Conservation (phyloP, 2,113 vertebrate species). For the Tylochromis polylepis region DNA sequence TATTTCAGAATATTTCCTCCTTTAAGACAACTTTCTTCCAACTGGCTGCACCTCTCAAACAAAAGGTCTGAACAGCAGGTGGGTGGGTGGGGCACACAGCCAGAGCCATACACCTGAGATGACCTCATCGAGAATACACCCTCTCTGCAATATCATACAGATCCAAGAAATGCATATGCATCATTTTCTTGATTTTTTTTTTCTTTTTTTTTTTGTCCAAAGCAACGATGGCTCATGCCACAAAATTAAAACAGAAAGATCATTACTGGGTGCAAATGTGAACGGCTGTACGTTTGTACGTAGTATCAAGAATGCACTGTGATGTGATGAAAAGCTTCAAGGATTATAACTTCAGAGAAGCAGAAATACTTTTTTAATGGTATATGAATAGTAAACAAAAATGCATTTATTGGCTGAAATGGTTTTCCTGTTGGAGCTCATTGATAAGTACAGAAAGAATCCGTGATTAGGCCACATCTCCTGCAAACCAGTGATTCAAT, state of each 20-base stretch:
- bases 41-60: background rate
- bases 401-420: background rate
- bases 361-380: background rate
- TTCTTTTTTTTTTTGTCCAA: background rate
- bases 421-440: background rate
- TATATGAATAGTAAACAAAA: background rate
- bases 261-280: background rate
- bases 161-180: background rate
- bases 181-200: background rate
- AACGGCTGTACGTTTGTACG: background rate
- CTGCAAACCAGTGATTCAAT: constrained; percentile 53
- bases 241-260: background rate
- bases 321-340: background rate
- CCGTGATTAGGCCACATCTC: background rate
- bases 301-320: background rate
- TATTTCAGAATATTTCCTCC: background rate
- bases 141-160: background rate
- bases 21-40: background rate
- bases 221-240: background rate
- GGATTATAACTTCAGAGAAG: background rate
- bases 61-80: background rate
- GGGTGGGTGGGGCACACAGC: rapidly evolving
- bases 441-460: background rate
- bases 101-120: background rate
- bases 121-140: background rate